Base-by-base conservation (phyloP, 2,888 invertebrate genomes). In the Bellardia bayeri region DNA sequence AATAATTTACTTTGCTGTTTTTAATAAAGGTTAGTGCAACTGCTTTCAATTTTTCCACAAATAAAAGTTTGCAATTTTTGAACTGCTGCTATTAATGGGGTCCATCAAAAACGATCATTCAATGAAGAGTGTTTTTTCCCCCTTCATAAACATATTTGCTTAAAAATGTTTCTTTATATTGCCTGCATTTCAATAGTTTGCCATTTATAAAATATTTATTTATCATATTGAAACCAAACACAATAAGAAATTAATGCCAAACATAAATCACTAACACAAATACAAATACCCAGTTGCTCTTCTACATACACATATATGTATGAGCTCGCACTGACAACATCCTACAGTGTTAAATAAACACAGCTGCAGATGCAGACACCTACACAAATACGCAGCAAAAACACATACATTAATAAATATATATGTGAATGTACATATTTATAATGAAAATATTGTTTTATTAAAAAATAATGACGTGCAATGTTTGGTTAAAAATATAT, bases 201-300 rank as follows among this genome's bases (percentile, higher is more conserved):
- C 75, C 58, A 76, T 82, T 82, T 76, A 76, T 82, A 66, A 83
- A 69, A 72, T 84, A 66, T 84, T 66, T 58, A 79, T 84, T 85
- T 80, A 83, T 78, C 76, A 71, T 76, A 83, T 83, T 64, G 83
- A 78, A 78, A 64, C 56, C 74, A 40, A 82, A 66, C 45, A 71
- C 76, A 75, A 83, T 78, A 45, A 71, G 71, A 82, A 69, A 51
- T 37, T 30, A 74, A 79, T 58, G 66, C 56, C 63, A 78, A 74
- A 75, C 74, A 80, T 80, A 63, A 85, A 85, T 80, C 74, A 68
- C 58, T 51, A 79, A 33, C 79, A 71, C 66, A 68, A 61, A 58
- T 61, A 68, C 16, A 66, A 61, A 58, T 61, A 68, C 16, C 58
- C 64, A 51, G 51, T 40, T 51, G 51, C 63, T 51, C 3, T 16